Base-by-base conservation (phyloP, 2,888 invertebrate genomes). In the Dicranocentrus wangi region DNA sequence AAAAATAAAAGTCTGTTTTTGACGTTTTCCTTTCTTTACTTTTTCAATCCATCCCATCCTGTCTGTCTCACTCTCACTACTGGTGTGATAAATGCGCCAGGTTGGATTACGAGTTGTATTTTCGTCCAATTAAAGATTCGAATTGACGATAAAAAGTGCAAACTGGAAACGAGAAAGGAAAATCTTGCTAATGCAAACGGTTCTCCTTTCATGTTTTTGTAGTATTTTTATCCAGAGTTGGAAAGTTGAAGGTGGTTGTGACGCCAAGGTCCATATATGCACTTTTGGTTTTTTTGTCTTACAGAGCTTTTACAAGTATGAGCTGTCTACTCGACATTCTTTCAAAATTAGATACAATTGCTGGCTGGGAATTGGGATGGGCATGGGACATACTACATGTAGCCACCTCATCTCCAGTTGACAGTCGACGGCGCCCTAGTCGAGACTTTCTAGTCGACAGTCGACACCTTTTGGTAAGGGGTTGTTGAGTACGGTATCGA, bases 41-140 rank as follows among this genome's bases (percentile, higher is more conserved):
- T 51, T 25, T 51, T 69, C 55, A 55, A 27, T 21, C 15, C 27
- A 15, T 23, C 47, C 25, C 17, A 27, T 21, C 15, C 27, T 25
- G 25, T 66, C 25, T 25, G 23, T 19, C 2, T 63, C 42, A 21
- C 15, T 17, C 17, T 13, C n/a, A 28, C n/a, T 8, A 28, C 7
- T 58, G 51, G 51, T n/a, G 19, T 51, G 25, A 58, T 27, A 23
- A 58, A 27, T 58, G 58, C 1, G 13, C 25, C 25, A 17, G 21
- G 23, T 27, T 27, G 8, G 23, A n/a, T 2, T n/a, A 51, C 3
- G 15, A 17, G n/a, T 19, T 19, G 58, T 1, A 32, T 39, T 21
- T 63, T 63, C n/a, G 10, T 51, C 66, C 51, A 66, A 66, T 66
- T 66, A 66, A 25, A 66, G 66, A 66, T 66, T 47, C n/a, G 51